Base-by-base conservation (phyloP, 2,797 vertebrate species). In the Loriculus beryllinus region DNA sequence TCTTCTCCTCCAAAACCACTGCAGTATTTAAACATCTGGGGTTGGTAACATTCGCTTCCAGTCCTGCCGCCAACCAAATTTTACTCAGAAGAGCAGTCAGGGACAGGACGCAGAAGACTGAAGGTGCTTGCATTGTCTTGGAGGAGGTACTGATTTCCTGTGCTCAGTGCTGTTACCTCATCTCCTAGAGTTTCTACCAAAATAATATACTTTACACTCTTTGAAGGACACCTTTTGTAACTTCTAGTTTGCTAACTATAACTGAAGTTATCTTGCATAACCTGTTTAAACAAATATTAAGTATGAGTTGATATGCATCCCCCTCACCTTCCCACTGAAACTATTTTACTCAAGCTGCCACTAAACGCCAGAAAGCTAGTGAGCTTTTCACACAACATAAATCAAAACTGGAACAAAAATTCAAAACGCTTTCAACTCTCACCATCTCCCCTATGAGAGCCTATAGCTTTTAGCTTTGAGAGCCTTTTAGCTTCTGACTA, bases 281-380 rank as follows among this genome's bases (percentile, higher is more conserved):
- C 25, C 35, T 6, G 8, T 65, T 81, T 63, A 92, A 94, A 71
- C n/a, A 83, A 94, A 83, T 72, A 91, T 31, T 84, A 88, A 91
- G 64, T 31, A 76, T 9, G 10, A 72, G 45, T 51, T 91, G 74
- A 95, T 82, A 86, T 35, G 63, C 80, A 70, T n/a, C 80, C 63
- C 71, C 64, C 71, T 85, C 78, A 83, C 79, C 84, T 87, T 92
- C 69, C 86, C 91, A 91, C 31, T 85, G 79, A 64, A 90, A 82
- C 37, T 59, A 68, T 76, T 94, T 94, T 47, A 88, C 82, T 83
- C 72, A 75, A 92, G 63, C 62, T 92, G 88, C 62, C 63, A 65
- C 62, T 22, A 14, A 93, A 71, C 57, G 71, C 26, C 52, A 78
- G 78, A 76, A 90, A 95, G 54, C n/a, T 62, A 63, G 8, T 0